A percentile compares a stretch with the other conserved stretches of the same genome.
Conservation (phyloP, 2,113 vertebrate genomes). For the Myrmecophaga tridactyla region DNA sequence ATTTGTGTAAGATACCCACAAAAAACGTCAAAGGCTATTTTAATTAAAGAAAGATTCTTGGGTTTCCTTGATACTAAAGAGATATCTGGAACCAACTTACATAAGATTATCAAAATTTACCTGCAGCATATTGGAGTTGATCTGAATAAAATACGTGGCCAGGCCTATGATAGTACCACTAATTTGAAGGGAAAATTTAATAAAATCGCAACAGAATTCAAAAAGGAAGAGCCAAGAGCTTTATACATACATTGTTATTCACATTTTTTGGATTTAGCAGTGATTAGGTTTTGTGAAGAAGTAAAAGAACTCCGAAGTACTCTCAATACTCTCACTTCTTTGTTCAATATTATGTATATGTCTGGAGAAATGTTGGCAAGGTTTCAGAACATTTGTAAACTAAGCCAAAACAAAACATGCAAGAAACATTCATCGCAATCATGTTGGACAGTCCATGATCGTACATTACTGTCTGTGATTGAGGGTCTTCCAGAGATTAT, state of each 20-base stretch:
- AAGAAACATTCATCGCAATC: slow-evolving; percentile 61
- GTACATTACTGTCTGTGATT: slow-evolving; percentile 57
- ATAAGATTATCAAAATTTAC: slow-evolving; percentile 60
- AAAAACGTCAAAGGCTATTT: slow-evolving; percentile 56
- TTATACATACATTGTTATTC: slow-evolving; percentile 69
- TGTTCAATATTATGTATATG: slow-evolving; percentile 52
- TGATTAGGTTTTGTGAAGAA: slow-evolving; percentile 74
- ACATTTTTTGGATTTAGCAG: slow-evolving; percentile 72
- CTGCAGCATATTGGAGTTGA: slow-evolving; percentile 71
- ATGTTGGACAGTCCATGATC: slow-evolving; percentile 66
- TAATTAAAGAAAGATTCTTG: slow-evolving; percentile 74
- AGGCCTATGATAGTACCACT: slow-evolving; percentile 66
- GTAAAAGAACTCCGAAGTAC: slow-evolving; percentile 71
- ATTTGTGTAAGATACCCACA: slow-evolving; percentile 70
- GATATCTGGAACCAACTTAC: slow-evolving; percentile 34
- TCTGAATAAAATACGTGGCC: slow-evolving; percentile 68
- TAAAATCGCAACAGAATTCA: slow-evolving; percentile 70
- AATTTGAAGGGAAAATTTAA: slow-evolving; percentile 66
- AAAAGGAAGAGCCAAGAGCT: slow-evolving; percentile 74
- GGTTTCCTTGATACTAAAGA: slow-evolving; percentile 66
- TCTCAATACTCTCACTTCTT: slow-evolving; percentile 57
- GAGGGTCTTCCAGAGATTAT: slow-evolving; percentile 70
- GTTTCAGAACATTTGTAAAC: slow-evolving; percentile 67
- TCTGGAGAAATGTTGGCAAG: slow-evolving; percentile 51
- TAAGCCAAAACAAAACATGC: slow-evolving; percentile 68